phyloP scores from a whole-genome alignment of 2,113 vertebrate species.

The Platycercus adscitus region DNA sequence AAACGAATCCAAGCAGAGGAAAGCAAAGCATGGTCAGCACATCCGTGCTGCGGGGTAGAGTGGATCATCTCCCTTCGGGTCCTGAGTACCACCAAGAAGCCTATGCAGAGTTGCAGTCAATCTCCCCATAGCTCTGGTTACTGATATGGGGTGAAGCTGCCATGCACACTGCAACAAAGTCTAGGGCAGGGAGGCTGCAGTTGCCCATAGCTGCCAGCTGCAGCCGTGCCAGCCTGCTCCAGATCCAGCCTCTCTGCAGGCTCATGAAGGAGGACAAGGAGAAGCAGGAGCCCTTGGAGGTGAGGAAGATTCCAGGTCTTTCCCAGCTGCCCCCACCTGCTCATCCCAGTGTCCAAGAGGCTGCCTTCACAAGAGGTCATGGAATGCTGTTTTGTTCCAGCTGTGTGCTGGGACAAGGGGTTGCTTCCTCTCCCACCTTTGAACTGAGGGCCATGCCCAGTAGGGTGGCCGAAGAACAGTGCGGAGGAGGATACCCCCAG shows the following conservation, averaged over 20 bases:
- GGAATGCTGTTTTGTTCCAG: not conserved
- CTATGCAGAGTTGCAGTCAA: not conserved
- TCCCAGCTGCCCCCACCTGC: rapidly evolving
- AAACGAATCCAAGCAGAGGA: not conserved
- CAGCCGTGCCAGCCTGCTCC: rapidly evolving
- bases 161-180: rapidly evolving
- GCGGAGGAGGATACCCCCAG: not conserved
- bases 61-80: rapidly evolving
- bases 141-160: not conserved
- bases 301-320: not conserved
- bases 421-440: not conserved
- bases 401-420: not conserved
- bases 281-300: not conserved
- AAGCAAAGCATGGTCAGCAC: rapidly evolving
- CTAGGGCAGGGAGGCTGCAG: not conserved
- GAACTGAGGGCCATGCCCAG: not conserved
- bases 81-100: not conserved
- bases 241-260: not conserved
- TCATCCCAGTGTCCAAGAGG: not conserved
- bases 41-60: rapidly evolving
- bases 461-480: not conserved
- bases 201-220: not conserved
- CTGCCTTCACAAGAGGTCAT: not conserved
- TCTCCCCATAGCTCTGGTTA: not conserved
- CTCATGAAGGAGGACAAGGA: not conserved